Evolutionary conservation across 2,113 vertebrate species (phyloP).

Genomic region (Microcebus tavaratra): DNA sequence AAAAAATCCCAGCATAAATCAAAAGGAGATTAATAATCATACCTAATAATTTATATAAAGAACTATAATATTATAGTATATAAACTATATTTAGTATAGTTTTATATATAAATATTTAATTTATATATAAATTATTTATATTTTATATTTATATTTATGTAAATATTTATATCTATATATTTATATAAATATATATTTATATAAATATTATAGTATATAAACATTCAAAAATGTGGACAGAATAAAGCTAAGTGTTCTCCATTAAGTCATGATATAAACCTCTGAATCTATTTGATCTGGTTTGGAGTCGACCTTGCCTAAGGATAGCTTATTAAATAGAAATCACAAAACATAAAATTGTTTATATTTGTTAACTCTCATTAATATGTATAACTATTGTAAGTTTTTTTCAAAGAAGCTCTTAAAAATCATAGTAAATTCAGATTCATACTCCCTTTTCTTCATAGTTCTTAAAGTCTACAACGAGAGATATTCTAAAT

Average conservation of each 20-base stretch:
- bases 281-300: background rate
- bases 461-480: background rate
- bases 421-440: background rate
- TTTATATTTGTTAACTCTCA: background rate
- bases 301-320: background rate
- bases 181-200: too few species aligned
- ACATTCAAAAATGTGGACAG: background rate
- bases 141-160: too few species aligned
- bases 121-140: too few species aligned
- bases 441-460: background rate
- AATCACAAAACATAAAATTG: background rate
- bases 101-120: too few species aligned
- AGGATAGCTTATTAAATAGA: background rate
- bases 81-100: too few species aligned
- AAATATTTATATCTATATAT: too few species aligned
- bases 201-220: background rate
- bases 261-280: background rate
- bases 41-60: background rate
- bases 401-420: background rate
- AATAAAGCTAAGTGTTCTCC: background rate
- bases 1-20: background rate
- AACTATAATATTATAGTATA: background rate
- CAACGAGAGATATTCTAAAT: background rate
- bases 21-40: background rate
- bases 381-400: background rate